These are phyloP conservation scores for Rallus crepitans DNA, from an alignment of 2,797 vertebrate species.

Conservation along the genomic window DNA sequence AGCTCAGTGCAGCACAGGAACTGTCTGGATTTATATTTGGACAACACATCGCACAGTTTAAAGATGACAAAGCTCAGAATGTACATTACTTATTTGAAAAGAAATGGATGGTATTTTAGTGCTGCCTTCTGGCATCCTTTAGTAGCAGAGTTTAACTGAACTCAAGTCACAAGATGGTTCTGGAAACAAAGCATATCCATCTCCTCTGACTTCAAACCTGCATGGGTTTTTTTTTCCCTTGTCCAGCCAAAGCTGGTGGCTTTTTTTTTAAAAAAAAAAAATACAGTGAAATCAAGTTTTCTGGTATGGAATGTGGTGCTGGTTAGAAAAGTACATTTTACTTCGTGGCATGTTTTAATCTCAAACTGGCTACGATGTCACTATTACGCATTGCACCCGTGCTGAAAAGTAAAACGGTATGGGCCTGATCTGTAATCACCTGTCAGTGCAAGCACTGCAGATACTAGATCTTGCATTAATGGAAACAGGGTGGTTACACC, in stretches of 20 bases:
- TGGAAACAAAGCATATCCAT: neutral
- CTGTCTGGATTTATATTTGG: constrained; percentile 38
- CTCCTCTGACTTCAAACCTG: neutral
- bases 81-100: neutral
- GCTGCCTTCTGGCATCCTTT: neutral
- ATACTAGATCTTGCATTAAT: neutral
- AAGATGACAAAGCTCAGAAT: neutral
- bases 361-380: neutral
- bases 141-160: neutral
- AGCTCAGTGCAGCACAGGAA: constrained; percentile 11
- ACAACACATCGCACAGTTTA: neutral
- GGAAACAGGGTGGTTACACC: neutral
- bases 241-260: neutral
- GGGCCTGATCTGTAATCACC: neutral
- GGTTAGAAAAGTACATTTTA: neutral
- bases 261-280: neutral
- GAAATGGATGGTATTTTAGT: neutral
- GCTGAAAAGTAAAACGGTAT: neutral
- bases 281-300: neutral
- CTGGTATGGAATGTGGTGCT: neutral
- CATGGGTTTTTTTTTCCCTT: fast-evolving
- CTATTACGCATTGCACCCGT: neutral
- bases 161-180: neutral
- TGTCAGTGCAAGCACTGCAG: neutral
- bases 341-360: neutral